Evolutionary conservation across 2,797 vertebrate species (phyloP), one percentile per base, ranked within the genome.

Genomic region (Gymnopithys bicolor): DNA sequence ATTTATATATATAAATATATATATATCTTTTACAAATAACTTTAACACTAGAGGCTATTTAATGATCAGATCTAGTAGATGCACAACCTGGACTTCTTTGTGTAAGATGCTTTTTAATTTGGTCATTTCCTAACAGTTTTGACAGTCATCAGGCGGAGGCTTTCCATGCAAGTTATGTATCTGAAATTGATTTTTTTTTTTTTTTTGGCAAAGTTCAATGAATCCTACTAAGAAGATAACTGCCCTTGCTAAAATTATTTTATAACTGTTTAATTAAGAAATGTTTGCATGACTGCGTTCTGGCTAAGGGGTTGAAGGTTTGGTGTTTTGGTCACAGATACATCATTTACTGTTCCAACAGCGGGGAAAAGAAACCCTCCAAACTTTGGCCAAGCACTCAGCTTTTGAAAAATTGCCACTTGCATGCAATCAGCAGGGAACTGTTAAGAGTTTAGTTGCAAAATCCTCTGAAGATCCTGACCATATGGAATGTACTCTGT

Each of bases 391-490:
- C 45, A 43, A 84, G 82, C 55, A 30, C 32, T 92, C 60, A 70
- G 89, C 79, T 78, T 95, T 94, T 96, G 91, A 94, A 92, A 95
- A 95, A 85, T 73, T 93, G 82, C 94, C 95, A 90, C 77, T 96
- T 96, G 95, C 76, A 93, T 5, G 73, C 84, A 74, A 87, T 94
- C 92, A 91, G 80, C 87, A 90, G 92, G 89, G 94, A 96, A 76
- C 79, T 92, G 87, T 91, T 93, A 86, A 75, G 87, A 80, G 30
- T 89, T 91, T 86, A 86, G 89, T 93, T 93, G 87, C 94, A 93
- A 95, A 95, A 96, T 79, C 60, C 60, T 95, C 74, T 93, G 56
- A 97, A 94, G 83, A 94, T 95, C 77, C 91, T 94, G 91, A 77
- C 91, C 93, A 93, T 90, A 82, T 93, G 95, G 87, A 77, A 71